Conservation (phyloP, 2,797 vertebrate species). For the Mus caroli region DNA sequence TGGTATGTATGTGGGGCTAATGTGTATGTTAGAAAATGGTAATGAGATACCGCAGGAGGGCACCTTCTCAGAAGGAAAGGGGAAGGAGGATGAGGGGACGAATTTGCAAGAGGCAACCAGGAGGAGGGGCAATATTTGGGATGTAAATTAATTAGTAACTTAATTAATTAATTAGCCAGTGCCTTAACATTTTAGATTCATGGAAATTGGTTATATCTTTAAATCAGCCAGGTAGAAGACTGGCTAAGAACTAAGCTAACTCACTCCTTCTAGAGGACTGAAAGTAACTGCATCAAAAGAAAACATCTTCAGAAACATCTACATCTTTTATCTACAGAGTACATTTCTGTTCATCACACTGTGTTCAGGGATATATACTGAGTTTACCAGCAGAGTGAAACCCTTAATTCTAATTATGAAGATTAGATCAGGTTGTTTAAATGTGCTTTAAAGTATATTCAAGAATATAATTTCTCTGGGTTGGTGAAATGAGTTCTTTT, state of each 20-base stretch:
- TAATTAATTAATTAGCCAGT: not conserved
- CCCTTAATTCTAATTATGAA: not conserved
- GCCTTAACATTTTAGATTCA: constrained; percentile 47
- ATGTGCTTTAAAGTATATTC: not conserved
- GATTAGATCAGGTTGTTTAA: not conserved
- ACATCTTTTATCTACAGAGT: not conserved
- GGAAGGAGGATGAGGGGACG: no score
- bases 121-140: no score
- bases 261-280: not conserved
- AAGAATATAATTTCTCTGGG: not conserved
- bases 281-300: not conserved
- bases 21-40: not conserved
- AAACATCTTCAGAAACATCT: not conserved
- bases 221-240: not conserved
- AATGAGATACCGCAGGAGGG: no score
- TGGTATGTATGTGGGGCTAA: not conserved
- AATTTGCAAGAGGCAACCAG: no score
- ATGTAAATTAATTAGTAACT: no score
- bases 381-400: not conserved
- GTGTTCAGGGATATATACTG: not conserved
- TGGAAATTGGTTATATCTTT: constrained; percentile 44
- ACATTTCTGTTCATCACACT: not conserved
- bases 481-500: not conserved
- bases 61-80: no score
- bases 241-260: not conserved